Base-by-base conservation (phyloP, 2,888 invertebrate genomes). In the Tipula lateralis region DNA sequence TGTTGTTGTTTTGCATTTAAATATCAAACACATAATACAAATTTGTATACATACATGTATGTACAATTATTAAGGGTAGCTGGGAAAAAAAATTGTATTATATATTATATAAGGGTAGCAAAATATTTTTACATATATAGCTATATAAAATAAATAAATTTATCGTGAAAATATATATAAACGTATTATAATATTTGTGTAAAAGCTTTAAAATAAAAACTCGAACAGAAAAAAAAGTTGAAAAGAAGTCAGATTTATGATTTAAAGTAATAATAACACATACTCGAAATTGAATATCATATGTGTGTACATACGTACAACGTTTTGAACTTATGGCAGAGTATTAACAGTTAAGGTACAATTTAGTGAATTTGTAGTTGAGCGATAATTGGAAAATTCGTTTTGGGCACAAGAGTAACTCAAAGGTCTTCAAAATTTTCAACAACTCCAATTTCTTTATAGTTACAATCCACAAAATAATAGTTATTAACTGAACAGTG, bases 171-270 rank as follows among this genome's bases (percentile, higher is more conserved):
- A 66, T n/a, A 66, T 66, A 24, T 24, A 66, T 66, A 66, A 66
- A 66, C 66, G 66, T 66, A 66, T 66, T 66, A 66, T 66, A 24
- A 66, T 66, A 66, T 66, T 66, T 66, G 66, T 66, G 12, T 66
- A 66, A 66, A 66, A 66, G 66, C 66, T 66, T 66, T 66, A 66
- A 66, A 66, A 66, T 24, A 44, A 44, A 44, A 44, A n/a, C 9
- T 66, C 24, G 9, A n/a, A n/a, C n/a, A n/a, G n/a, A n/a, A n/a
- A n/a, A 19, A 66, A 50, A 66, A 24, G 66, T 24, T 24, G 24
- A 66, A 66, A 66, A 66, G 66, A 66, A 66, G 66, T 19, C 66
- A 24, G 24, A 66, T 66, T 66, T 66, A 66, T 66, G 66, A 66
- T 66, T 66, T 66, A 66, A 66, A 66, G 66, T 9, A 66, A 66